Evolutionary conservation across 2,797 vertebrate genomes (phyloP).

Genomic region (Pangasius djambal): DNA sequence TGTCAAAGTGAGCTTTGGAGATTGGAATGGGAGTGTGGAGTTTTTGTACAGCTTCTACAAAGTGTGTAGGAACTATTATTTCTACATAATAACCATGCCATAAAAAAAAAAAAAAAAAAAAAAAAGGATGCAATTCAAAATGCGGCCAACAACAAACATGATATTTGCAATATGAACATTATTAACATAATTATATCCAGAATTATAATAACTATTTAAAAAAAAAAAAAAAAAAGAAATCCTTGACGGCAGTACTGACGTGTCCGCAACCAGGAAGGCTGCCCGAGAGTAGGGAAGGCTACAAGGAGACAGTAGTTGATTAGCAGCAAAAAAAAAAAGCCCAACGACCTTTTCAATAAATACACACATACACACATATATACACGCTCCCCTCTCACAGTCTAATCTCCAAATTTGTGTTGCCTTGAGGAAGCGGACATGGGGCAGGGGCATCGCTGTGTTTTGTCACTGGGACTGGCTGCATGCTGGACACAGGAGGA

Average conservation of each 20-base stretch:
- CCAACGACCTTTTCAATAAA: constrained; percentile 81
- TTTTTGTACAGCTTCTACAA: constrained; percentile 23
- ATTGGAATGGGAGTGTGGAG: constrained; percentile 34
- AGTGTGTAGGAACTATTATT: constrained; percentile 20
- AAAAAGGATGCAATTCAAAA: constrained; percentile 48
- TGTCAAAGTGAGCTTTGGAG: constrained; percentile 28
- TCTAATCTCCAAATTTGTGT: constrained; percentile 14
- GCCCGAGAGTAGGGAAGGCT: constrained; percentile 67
- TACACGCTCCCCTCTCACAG: constrained; percentile 53
- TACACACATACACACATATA: constrained; percentile 78
- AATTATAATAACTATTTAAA: constrained; percentile 36
- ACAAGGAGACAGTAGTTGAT: constrained; percentile 99
- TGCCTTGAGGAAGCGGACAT: constrained; percentile 60
- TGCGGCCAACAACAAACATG: constrained; percentile 63
- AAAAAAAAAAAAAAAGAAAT: background rate
- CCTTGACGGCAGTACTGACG: constrained; percentile 70
- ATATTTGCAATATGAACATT: constrained; percentile 63
- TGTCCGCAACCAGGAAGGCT: constrained; percentile 69
- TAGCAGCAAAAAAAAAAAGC: constrained; percentile 87
- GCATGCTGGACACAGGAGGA: constrained; percentile 68
- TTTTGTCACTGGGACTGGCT: constrained; percentile 70
- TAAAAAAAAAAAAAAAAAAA: constrained; percentile 43
- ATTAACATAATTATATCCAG: constrained; percentile 59
- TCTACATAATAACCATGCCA: constrained; percentile 37
- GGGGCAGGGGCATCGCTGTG: constrained; percentile 79